These are phyloP conservation scores for Bergia sp. DNA, from an alignment of 92 coral and sea anemone species.

Conservation along the genomic window DNA sequence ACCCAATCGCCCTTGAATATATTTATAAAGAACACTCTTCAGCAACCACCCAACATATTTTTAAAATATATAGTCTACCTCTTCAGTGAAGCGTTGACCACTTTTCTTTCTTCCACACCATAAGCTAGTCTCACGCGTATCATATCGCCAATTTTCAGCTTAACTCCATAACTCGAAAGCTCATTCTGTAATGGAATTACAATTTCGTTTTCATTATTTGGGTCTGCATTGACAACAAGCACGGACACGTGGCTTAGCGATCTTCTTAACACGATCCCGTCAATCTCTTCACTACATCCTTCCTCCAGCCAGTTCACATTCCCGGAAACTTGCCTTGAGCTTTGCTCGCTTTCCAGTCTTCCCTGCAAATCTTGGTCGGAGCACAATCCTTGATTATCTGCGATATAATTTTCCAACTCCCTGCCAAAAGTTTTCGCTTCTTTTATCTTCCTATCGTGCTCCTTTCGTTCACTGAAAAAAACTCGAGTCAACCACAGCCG, in stretches of 20 bases:
- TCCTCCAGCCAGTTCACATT: slow-evolving; percentile 6
- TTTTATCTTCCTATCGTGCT: neutral
- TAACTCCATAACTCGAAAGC: slow-evolving; percentile 16
- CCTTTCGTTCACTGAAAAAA: neutral
- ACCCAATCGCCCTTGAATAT: no score
- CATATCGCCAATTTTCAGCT: slow-evolving; percentile 26
- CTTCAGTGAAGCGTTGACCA: neutral
- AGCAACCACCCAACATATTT: no score
- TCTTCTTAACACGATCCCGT: slow-evolving; percentile 21
- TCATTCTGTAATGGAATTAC: neutral
- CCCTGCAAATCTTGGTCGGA: neutral
- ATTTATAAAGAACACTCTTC: neutral
- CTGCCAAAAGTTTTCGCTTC: neutral
- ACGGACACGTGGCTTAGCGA: neutral
- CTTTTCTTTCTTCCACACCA: neutral
- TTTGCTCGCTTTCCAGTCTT: no score
- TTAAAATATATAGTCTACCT: neutral
- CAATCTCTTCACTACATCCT: neutral
- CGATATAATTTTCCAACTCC: neutral
- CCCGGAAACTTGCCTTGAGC: neutral
- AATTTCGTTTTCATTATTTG: neutral
- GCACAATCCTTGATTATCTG: slow-evolving; percentile 5
- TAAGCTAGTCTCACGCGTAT: neutral
- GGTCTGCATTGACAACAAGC: neutral
- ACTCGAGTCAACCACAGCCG: neutral